Evolutionary conservation across 2,113 vertebrate genomes (phyloP), one percentile per base, ranked within the genome.

Genomic region (Collichthys lucidus): DNA sequence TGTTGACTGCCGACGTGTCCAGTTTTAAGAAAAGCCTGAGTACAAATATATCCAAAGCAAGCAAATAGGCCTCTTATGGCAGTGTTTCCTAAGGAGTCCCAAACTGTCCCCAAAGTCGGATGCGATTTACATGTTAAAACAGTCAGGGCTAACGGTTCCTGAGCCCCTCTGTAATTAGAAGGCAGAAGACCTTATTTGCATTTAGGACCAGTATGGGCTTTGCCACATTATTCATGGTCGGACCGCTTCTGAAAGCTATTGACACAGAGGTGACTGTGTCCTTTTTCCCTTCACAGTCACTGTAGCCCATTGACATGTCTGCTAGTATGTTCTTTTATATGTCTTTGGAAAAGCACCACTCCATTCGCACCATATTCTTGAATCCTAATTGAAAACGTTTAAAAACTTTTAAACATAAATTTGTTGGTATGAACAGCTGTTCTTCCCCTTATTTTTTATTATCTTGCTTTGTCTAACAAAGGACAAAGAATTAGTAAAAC

Each of bases 81-180:
- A 65, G 59, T 68, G 67, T 42, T 24, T 64, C 53, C 49, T 31
- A 59, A 35, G 71, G 20, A 71, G 74, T 62, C 81, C n/a, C n/a
- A n/a, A 76, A 82, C 71, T 72, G 56, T 55, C 73, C 44, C 59
- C 20, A 31, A 31, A 55, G 64, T 77, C 31, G 17, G 77, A 82
- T 88, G 82, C 83, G 75, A 89, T 74, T 73, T 89, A 80, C 76
- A 84, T 86, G 79, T 76, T 76, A 74, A 81, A 87, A 63, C 65
- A 62, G 76, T 83, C 56, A 3, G 47, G 46, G 66, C 66, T 57
- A 83, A 85, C 74, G 44, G 81, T 52, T 44, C 35, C 62, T 59
- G 40, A 75, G 74, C 74, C 70, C 74, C 70, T 78, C 80, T 82
- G 74, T 82, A 88, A 89, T 87, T 84, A 82, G 68, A 60, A 53